Base-by-base conservation (phyloP, 2,113 vertebrate species). In the Terrapene triunguis region DNA sequence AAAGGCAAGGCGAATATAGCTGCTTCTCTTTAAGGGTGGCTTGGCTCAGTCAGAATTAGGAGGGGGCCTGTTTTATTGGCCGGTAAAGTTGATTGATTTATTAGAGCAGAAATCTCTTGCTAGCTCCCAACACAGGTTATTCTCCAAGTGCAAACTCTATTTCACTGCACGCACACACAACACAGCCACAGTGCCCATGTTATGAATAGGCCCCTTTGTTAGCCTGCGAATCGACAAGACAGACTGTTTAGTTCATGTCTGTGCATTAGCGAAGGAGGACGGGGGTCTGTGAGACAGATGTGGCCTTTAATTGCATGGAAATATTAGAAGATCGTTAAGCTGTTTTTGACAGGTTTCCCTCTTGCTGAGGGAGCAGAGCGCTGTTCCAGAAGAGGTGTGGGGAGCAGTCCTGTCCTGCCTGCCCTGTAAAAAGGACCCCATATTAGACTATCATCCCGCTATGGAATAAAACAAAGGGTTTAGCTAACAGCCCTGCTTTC, bases 181-280 rank as follows among this genome's bases (percentile, higher is more conserved):
- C 94, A 85, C 82, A 85, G 97, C 90, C 95, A 84, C 76, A 97
- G 97, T 80, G 97, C 97, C 97, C 93, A 72, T 50, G 96, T 89
- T 96, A 98, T 98, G 98, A 98, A 98, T 98, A 94, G 98, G 95
- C 94, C 87, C 97, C 98, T 98, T 98, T 98, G 98, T 98, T 98
- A 96, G 96, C 92, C 97, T 9, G 91, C 32, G 92, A 93, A 98
- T 98, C 96, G 93, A 97, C 98, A 98, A 96, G 97, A 98, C 98
- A 98, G 98, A 98, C 98, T 98, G 98, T 98, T 98, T 98, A 98
- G 98, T 98, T 98, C 98, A 98, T 98, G 98, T 98, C 98, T 98
- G 98, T 98, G 96, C 96, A 88, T 96, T 80, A 92, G 97, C 86
- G 54, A 89, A 98, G 98, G 98, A 98, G 98, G 96, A 98, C 95